Evolutionary conservation across 2,797 vertebrate genomes (phyloP), one percentile per base, ranked within the genome.

Genomic region (Perodicticus potto): DNA sequence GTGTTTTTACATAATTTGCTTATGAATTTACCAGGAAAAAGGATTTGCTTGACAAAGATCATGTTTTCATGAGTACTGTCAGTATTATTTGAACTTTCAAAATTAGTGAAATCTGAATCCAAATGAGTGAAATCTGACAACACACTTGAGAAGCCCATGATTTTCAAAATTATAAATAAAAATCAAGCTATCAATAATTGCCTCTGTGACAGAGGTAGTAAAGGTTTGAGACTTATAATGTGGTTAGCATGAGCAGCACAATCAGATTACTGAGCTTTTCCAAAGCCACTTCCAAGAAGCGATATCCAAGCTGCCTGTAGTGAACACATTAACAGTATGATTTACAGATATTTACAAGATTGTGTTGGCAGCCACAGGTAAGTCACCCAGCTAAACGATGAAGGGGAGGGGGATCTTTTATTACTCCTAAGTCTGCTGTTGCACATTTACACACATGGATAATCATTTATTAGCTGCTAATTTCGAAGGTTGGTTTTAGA

Each of bases 401-500:
- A 6, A 81, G 91, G 55, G 0, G 4, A 65, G 25, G 63, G 65
- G 12, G 32, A 81, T 59, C 3, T 72, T 92, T 85, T 96, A 91
- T 57, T 82, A 93, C 57, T 88, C 14, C 4, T 25, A 77, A 2
- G 25, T 97, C 95, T 93, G 69, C 20, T 86, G 32, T 87, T 43
- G 2, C 25, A 25, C 22, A 16, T 4, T 53, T 94, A 88, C 85
- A 96, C 57, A 92, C 65, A 59, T 97, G 81, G 11, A 5, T 95
- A 84, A 80, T 82, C 19, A 74, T 81, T 97, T 95, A 84, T 96
- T 95, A 89, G 81, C 29, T 22, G 95, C 63, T 65, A 89, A 67
- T 43, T 96, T 97, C 97, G 61, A 81, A 96, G 91, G n/a, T 59
- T 83, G 86, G 63, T 61, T 97, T 86, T 94, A 87, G 86, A 82